These are phyloP conservation scores for Chydorus sphaericus DNA, from an alignment of 2,888 invertebrate genomes.

Conservation along the genomic window DNA sequence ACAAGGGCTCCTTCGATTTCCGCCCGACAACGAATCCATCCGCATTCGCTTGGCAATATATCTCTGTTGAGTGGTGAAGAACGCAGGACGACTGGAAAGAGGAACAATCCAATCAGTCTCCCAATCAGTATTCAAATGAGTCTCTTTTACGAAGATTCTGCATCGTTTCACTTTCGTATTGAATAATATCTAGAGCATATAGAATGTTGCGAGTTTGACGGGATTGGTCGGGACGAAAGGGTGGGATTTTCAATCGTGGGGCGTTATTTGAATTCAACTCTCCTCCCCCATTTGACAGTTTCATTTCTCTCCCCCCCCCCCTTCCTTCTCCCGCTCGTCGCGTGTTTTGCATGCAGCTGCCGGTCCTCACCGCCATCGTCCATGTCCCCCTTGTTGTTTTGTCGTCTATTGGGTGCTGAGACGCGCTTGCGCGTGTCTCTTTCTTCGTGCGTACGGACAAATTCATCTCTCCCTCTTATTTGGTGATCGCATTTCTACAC, in stretches of 20 bases:
- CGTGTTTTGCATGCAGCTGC: neutral
- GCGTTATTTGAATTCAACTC: constrained; percentile 1
- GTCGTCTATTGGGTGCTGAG: neutral
- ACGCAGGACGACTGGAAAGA: neutral
- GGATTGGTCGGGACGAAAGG: neutral
- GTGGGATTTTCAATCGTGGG: neutral
- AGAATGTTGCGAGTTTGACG: neutral
- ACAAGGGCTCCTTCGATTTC: neutral
- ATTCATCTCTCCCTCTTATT: too few relatives aligned
- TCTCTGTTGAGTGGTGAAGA: neutral
- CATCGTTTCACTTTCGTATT: too few relatives aligned
- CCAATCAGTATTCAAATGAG: too few relatives aligned
- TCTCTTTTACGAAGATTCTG: too few relatives aligned
- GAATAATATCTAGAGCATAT: too few relatives aligned
- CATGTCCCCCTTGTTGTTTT: too few relatives aligned
- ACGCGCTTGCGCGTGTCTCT: neutral
- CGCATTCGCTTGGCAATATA: too few relatives aligned
- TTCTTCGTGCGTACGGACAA: too few relatives aligned
- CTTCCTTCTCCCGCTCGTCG: neutral
- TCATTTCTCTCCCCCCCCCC: neutral
- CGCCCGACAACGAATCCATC: neutral
- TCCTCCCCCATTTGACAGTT: constrained; percentile 5
- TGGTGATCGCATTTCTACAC: too few relatives aligned
- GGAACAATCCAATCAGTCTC: too few relatives aligned
- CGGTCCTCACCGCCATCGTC: too few relatives aligned